Percentiles rank a stretch among this genome's conserved stretches.
phyloP scores from a whole-genome alignment of 2,888 invertebrate genomes.

The Boloria euphrosyne region DNA sequence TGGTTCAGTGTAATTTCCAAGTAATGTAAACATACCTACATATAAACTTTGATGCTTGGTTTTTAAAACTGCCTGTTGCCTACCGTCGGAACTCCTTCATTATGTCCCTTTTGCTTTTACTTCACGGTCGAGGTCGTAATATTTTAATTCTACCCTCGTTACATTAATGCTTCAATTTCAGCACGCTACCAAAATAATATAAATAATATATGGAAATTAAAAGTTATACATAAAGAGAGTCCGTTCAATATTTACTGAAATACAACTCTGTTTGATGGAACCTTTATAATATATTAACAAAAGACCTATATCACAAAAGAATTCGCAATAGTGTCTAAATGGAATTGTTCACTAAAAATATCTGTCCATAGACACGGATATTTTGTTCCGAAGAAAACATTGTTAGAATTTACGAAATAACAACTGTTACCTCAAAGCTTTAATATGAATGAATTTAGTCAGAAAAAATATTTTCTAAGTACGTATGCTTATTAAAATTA shows the following conservation, averaged over 20 bases:
- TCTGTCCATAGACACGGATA: neutral
- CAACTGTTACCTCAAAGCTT: too few species aligned
- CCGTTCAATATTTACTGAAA: too few species aligned
- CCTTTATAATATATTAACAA: neutral
- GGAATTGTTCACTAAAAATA: neutral
- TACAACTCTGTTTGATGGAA: neutral
- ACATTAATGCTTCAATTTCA: slow-evolving; percentile 14
- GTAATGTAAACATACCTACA: slow-evolving; percentile 28
- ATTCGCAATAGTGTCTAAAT: neutral
- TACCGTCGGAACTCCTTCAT: slow-evolving; percentile 27
- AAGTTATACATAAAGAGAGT: neutral
- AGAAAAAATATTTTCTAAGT: too few species aligned
- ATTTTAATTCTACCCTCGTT: slow-evolving; percentile 31
- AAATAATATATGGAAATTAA: neutral
- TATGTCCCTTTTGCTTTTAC: slow-evolving; percentile 27
- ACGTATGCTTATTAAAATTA: too few species aligned
- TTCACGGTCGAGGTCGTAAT: slow-evolving; percentile 32
- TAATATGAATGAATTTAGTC: too few species aligned
- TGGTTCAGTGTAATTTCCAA: slow-evolving; percentile 25
- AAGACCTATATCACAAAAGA: neutral
- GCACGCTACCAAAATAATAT: neutral
- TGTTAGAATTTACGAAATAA: neutral
- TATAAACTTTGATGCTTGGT: slow-evolving; percentile 29
- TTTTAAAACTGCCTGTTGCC: slow-evolving; percentile 36
- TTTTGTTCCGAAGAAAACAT: neutral